Base-by-base conservation (phyloP, 1,140 invertebrate species). In the Piezodorus guildinii region DNA sequence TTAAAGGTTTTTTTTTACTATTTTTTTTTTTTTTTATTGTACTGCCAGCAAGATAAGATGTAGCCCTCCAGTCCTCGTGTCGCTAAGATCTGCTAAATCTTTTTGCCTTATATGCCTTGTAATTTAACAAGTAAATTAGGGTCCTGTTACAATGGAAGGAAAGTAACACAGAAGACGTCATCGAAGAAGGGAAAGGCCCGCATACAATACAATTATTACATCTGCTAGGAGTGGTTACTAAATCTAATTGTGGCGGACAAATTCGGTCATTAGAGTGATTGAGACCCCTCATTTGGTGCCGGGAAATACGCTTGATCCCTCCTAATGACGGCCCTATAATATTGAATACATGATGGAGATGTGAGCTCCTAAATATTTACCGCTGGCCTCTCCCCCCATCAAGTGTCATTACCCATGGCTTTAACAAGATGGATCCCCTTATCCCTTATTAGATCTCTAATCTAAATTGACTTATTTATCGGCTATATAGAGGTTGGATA, bases 401-500 rank as follows among this genome's bases (percentile, higher is more conserved):
- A 56, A 56, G 52, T 56, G 52, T 56, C 52, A 56, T 60, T 60
- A 39, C 27, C 39, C 30, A 60, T 49, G 34, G 16, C 21, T 43
- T 23, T 44, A 19, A 62, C 60, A 46, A 30, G 30, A 23, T 62
- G 16, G 17, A 62, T 27, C 43, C 60, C 51, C 62, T 56, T 49
- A 39, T 64, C 30, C 39, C 43, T 64, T 56, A 56, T 52, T 64
- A 54, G 34, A 44, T 23, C 49, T 39, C 27, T 52, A 56, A 64
- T 64, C 62, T 64, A 64, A 64, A 64, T 64, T 64, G 62, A 64
- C 62, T 64, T 58, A 64, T 64, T 64, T 64, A 64, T 58, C 46
- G 27, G 46, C 49, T 27, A 34, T 16, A 52, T 30, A 51, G 46
- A 63, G 51, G 52, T 64, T 56, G 54, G 52, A 44, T 44, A 56